These are phyloP conservation scores for Tolypeutes matacus DNA, from an alignment of 2,797 vertebrate genomes.

Conservation along the genomic window DNA sequence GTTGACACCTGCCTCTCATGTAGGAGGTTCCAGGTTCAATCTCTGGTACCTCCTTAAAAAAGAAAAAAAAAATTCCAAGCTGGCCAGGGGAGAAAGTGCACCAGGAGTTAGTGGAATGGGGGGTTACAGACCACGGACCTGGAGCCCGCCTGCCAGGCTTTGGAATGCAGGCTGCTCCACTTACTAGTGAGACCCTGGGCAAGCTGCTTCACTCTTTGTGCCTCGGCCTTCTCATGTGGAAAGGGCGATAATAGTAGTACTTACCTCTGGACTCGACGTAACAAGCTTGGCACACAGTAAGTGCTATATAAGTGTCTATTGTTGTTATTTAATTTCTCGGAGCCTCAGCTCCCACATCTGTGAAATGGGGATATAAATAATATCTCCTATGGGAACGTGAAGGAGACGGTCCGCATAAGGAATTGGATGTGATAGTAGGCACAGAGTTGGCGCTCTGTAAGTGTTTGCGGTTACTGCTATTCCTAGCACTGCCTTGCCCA, in stretches of 20 bases:
- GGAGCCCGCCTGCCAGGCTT: neutral
- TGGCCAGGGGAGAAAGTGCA: neutral
- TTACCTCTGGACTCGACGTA: neutral
- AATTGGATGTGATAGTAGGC: neutral
- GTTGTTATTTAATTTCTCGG: neutral
- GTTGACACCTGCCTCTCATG: no score
- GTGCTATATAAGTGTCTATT: neutral
- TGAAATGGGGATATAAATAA: neutral
- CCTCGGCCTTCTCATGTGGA: neutral
- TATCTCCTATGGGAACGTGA: neutral
- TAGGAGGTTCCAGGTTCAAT: no score
- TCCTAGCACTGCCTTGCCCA: rapidly evolving
- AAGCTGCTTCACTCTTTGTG: neutral
- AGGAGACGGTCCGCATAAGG: rapidly evolving
- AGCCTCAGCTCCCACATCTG: neutral
- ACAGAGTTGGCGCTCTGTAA: neutral
- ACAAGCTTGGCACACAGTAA: neutral
- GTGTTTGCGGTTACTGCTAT: neutral
- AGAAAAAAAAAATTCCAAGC: neutral
- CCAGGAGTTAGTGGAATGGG: neutral
- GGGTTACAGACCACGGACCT: neutral
- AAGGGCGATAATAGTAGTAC: neutral
- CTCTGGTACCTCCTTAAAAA: no score
- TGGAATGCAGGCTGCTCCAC: neutral
- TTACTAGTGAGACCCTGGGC: neutral